Evolutionary conservation across 2,888 invertebrate genomes (phyloP), one percentile per base, ranked within the genome.

Genomic region (Pterostichus madidus): DNA sequence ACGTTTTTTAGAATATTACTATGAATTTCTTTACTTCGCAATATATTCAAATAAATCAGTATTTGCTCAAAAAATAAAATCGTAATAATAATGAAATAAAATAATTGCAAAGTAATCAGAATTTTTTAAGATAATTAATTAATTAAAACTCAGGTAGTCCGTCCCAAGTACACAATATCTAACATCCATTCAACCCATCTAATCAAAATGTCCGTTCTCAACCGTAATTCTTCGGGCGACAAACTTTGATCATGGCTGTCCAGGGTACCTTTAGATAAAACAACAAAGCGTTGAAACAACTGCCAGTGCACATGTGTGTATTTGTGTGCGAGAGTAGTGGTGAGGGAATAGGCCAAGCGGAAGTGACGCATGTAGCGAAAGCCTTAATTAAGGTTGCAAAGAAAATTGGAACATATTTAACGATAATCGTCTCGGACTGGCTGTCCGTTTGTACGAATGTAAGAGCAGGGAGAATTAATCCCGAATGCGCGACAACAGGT

Each of bases 401-500:
- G 81, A 81, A 81, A 81, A 81, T 81, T 81, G 81, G 81, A 81
- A 81, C 81, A 81, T 81, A 81, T 81, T 81, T 81, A 81, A 81
- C 81, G 61, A 73, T 71, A 73, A 80, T 80, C 59, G 71, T 53
- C 71, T 61, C 53, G 44, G 73, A 35, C 73, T 35, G n/a, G 32
- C 49, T 35, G 44, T 46, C 44, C 44, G 35, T 13, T 78, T 61
- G 78, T 44, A 24, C 15, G 13, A n/a, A 17, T 46, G 24, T 32
- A 44, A 32, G 80, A 59, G 49, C 32, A 15, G 71, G 64, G 46
- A 59, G 49, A 75, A 64, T 75, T 75, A 81, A 73, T 81, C 81
- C 81, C 5, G 75, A 46, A 44, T 31, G 49, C 32, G 49, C 88
- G 89, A 89, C 88, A 88, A 87, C 89, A 88, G 89, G 88, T 89